phyloP scores from a whole-genome alignment of 2,888 invertebrate species.

The Drosophila neotestacea region DNA sequence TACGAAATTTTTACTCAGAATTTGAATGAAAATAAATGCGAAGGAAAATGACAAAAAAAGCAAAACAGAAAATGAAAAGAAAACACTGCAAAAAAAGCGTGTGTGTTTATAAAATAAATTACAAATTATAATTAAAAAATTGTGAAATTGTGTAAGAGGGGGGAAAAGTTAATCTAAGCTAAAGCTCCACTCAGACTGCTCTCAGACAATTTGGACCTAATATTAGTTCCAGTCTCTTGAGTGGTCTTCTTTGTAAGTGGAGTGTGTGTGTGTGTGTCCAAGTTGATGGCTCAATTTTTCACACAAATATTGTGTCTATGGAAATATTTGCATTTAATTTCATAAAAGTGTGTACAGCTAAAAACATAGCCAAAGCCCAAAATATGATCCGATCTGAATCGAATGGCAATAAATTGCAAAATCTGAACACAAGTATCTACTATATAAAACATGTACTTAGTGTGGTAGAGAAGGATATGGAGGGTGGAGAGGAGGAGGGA shows the following conservation, averaged over 20 bases:
- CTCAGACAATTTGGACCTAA: slow-evolving; percentile 3
- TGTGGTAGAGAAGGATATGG: neutral
- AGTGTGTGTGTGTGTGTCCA: slow-evolving; percentile 19
- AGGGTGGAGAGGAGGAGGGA: neutral
- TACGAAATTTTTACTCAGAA: slow-evolving; percentile 15
- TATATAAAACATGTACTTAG: slow-evolving; percentile 34
- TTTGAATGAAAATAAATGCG: slow-evolving; percentile 55
- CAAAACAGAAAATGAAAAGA: slow-evolving; percentile 61
- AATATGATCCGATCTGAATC: slow-evolving; percentile 24
- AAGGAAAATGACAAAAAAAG: slow-evolving; percentile 29
- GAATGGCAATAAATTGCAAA: slow-evolving; percentile 37
- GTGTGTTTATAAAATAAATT: slow-evolving; percentile 50
- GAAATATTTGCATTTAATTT: slow-evolving; percentile 73
- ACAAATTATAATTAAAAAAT: slow-evolving; percentile 69
- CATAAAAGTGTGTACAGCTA: slow-evolving; percentile 43
- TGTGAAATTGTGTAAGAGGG: neutral
- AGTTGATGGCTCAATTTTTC: slow-evolving; percentile 51
- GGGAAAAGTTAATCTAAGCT: neutral
- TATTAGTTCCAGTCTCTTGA: slow-evolving; percentile 19
- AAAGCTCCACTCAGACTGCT: slow-evolving; percentile 12
- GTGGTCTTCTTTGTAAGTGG: slow-evolving; percentile 50
- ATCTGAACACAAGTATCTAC: slow-evolving; percentile 23
- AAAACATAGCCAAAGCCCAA: slow-evolving; percentile 5
- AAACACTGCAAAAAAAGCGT: slow-evolving; percentile 56
- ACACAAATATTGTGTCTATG: slow-evolving; percentile 63